Conservation (phyloP, 2,888 invertebrate genomes). For the Cantharis flavilabris region DNA sequence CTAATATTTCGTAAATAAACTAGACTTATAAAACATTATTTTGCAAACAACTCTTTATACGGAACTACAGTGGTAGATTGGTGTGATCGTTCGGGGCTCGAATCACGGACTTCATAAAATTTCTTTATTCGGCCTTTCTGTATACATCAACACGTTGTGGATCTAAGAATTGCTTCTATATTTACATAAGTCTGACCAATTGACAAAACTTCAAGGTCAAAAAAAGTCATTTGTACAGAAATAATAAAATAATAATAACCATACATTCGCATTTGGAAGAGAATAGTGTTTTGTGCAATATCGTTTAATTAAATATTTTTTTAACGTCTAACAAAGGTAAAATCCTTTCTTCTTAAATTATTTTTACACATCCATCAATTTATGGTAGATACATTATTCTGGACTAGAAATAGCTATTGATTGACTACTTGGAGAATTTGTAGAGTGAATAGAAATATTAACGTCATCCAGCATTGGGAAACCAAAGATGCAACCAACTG, state of each 20-base stretch:
- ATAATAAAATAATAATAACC: not conserved
- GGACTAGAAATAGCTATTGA: slow-evolving; percentile 14
- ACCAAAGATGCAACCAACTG: slow-evolving; percentile 65
- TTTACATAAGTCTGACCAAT: too few species aligned
- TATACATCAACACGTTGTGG: too few species aligned
- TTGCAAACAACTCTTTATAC: too few species aligned
- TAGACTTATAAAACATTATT: too few species aligned
- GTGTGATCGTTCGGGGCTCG: too few species aligned
- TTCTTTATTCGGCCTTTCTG: too few species aligned
- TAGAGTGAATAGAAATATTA: slow-evolving; percentile 34
- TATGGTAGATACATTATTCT: slow-evolving; percentile 6
- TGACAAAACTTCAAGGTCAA: too few species aligned
- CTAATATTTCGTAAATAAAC: too few species aligned
- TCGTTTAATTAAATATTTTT: not conserved
- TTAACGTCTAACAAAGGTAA: not conserved
- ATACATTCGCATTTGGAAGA: not conserved
- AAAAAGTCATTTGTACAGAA: too few species aligned
- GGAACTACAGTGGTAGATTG: too few species aligned
- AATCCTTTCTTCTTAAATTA: not conserved
- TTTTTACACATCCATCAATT: not conserved
- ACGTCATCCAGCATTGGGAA: slow-evolving; percentile 57
- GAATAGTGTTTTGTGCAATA: not conserved
- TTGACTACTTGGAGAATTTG: slow-evolving; percentile 35
- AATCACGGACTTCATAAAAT: too few species aligned
- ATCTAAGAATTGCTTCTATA: too few species aligned